Evolutionary conservation across 1,140 invertebrate genomes (phyloP), one percentile per base, ranked within the genome.

Genomic region (Eriocheir sinensis): DNA sequence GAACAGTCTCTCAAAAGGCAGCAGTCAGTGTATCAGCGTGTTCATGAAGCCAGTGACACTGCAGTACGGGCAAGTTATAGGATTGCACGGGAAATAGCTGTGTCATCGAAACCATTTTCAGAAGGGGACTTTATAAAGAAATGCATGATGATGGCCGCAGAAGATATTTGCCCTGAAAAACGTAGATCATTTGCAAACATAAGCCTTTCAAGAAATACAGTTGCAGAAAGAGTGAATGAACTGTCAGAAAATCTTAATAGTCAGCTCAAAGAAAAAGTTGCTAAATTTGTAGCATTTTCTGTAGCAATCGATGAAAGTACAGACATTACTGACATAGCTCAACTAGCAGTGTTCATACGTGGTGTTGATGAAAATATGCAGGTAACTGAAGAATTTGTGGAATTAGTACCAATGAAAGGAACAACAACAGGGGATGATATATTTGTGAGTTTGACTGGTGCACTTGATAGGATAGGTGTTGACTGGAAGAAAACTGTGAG

Each of bases 331-430:
- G 72, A 92, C 3, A 30, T 81, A 92, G 72, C 60, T 8, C 91
- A 80, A 92, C 72, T 92, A 41, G 91, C 34, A 79, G 38, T 83
- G 36, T 92, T 81, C 36, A 92, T 92, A 27, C 34, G 72, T 3
- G 91, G 89, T 91, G 89, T 60, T 8, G 48, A 91, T 91, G 89
- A 91, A 60, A 91, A 60, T 60, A 91, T 91, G 89, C 6, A 91
- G 40, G 32, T 80, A 83, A 92, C 32, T 80, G 60, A 92, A 40
- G 79, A 92, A 38, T 83, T 80, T 81, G 27, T 40, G 34, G 72
- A 92, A 92, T 40, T 92, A 0, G 60, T 92, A 15, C 30, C 91
- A 92, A 81, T 30, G 91, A 92, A 92, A 40, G 91, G 53, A 81
- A 92, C 91, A 79, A 72, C 89, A 79, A 80, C 3, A 41, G n/a